A percentile compares a stretch with the other conserved stretches of the same genome.
Evolutionary conservation across 2,888 invertebrate genomes (phyloP).

Genomic region (Paralinhomoeus sp.): DNA sequence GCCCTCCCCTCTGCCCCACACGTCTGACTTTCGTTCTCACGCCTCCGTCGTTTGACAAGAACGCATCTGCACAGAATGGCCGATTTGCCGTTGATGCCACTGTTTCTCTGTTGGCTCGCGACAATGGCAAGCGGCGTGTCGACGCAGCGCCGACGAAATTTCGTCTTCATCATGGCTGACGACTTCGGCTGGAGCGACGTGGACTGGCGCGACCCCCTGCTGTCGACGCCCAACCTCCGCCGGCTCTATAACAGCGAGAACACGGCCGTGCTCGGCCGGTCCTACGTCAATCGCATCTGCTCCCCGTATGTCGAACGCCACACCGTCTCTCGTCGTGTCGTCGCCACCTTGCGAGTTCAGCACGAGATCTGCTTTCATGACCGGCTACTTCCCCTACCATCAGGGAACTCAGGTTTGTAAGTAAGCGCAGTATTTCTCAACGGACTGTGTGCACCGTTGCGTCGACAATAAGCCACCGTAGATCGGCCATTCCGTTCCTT

Average conservation of each 20-base stretch:
- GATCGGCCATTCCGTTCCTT: too few species aligned
- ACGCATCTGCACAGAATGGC: too few species aligned
- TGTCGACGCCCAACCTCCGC: slow-evolving; percentile 28
- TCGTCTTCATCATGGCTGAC: slow-evolving; percentile 20
- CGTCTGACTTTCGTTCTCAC: too few species aligned
- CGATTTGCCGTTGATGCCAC: too few species aligned
- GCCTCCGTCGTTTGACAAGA: too few species aligned
- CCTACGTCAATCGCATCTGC: slow-evolving; percentile 29
- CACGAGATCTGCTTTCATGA: slow-evolving; percentile 26
- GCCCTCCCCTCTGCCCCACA: too few species aligned
- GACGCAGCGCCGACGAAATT: slow-evolving; percentile 10
- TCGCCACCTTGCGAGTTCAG: slow-evolving; percentile 10
- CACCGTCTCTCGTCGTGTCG: too few species aligned
- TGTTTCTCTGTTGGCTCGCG: too few species aligned
- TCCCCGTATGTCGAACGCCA: slow-evolving; percentile 26
- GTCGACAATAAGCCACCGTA: too few species aligned
- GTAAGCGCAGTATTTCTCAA: too few species aligned
- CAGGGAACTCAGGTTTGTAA: slow-evolving; percentile 23
- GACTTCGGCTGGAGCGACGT: slow-evolving; percentile 29
- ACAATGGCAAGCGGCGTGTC: too few species aligned
- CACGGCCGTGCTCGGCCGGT: slow-evolving; percentile 26
- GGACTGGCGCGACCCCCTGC: slow-evolving; percentile 26
- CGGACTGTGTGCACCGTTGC: too few species aligned
- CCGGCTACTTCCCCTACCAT: slow-evolving; percentile 26
- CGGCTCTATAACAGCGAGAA: slow-evolving; percentile 21